Evolutionary conservation across 1,140 invertebrate species (phyloP).

Genomic region (Drosophila sp.): DNA sequence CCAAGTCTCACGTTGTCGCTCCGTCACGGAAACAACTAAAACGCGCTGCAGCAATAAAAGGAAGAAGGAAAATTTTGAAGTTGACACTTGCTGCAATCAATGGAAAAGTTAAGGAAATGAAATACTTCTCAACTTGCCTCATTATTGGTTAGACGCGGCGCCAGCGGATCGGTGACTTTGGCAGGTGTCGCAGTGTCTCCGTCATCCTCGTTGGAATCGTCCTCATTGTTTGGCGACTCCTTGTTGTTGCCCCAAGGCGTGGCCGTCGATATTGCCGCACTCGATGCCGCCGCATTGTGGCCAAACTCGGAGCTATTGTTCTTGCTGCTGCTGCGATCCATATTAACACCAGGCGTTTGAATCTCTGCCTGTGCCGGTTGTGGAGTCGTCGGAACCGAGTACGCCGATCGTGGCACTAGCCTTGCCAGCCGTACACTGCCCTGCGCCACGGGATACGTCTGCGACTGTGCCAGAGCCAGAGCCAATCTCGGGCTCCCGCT

Average conservation of each 20-base stretch:
- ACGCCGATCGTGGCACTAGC: conserved; percentile 75
- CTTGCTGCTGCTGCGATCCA: conserved; percentile 72
- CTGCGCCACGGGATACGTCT: conserved; percentile 26
- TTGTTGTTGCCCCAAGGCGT: conserved; percentile 79
- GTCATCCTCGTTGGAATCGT: conserved; percentile 79
- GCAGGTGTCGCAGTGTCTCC: conserved; percentile 74
- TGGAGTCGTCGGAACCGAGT: conserved; percentile 55
- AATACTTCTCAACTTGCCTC: conserved; percentile 57
- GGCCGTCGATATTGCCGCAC: conserved; percentile 32
- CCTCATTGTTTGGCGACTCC: conserved; percentile 76
- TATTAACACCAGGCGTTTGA: conserved; percentile 23
- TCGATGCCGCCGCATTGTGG: conserved; percentile 26
- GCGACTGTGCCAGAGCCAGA: conserved; percentile 33
- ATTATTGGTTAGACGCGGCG: conserved; percentile 73
- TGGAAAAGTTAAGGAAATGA: not conserved
- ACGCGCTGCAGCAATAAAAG: conserved; percentile 80
- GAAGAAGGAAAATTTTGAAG: not conserved
- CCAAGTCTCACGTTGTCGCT: conserved; percentile 89
- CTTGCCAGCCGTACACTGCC: conserved; percentile 58
- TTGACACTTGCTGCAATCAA: not conserved
- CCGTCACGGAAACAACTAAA: conserved; percentile 88
- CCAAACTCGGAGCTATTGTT: conserved; percentile 73
- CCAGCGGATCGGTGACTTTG: conserved; percentile 80
- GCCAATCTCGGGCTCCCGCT: conserved; percentile 16
- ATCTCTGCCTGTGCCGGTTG: conserved; percentile 26